Conservation (phyloP, 2,797 vertebrate species). For the Choloepus didactylus region DNA sequence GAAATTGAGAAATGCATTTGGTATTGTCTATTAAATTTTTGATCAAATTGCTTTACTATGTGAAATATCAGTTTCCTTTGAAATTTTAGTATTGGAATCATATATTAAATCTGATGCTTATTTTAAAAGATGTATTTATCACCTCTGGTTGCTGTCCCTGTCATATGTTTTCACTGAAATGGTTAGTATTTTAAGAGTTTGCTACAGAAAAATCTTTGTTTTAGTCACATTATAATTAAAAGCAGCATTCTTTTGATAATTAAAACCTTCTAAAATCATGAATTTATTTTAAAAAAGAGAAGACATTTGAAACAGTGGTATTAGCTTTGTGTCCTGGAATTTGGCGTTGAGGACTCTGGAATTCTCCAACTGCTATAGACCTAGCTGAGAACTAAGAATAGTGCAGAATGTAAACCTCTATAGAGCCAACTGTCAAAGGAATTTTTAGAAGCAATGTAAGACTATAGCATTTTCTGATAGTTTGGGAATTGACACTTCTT, state of each 20-base stretch:
- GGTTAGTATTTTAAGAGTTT: slow-evolving; percentile 43
- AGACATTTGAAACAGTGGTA: background rate
- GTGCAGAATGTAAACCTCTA: slow-evolving; percentile 80
- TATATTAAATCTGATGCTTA: background rate
- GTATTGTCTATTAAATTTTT: background rate
- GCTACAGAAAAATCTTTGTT: slow-evolving; percentile 24
- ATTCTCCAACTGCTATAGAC: slow-evolving; percentile 85
- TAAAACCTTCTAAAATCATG: slow-evolving; percentile 26
- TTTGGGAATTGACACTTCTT: background rate
- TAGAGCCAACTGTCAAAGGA: slow-evolving; percentile 83
- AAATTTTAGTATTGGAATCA: background rate
- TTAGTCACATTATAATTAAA: background rate
- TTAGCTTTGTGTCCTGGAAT: slow-evolving; percentile 77
- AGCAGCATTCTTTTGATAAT: slow-evolving; percentile 5
- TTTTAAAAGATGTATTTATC: background rate
- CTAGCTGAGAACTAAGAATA: slow-evolving; percentile 87
- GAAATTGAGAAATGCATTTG: slow-evolving; percentile 35
- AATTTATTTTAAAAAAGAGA: slow-evolving; percentile 67
- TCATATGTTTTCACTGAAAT: background rate
- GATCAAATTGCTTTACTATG: background rate
- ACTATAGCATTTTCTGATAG: slow-evolving; percentile 36
- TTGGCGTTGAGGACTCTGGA: slow-evolving; percentile 73
- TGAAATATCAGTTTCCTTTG: slow-evolving; percentile 4
- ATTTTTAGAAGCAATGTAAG: slow-evolving; percentile 83
- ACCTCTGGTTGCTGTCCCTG: background rate